Percentiles rank a stretch among this genome's conserved stretches.
Evolutionary conservation across 1,140 invertebrate species (phyloP).

Genomic region (Battus philenor): DNA sequence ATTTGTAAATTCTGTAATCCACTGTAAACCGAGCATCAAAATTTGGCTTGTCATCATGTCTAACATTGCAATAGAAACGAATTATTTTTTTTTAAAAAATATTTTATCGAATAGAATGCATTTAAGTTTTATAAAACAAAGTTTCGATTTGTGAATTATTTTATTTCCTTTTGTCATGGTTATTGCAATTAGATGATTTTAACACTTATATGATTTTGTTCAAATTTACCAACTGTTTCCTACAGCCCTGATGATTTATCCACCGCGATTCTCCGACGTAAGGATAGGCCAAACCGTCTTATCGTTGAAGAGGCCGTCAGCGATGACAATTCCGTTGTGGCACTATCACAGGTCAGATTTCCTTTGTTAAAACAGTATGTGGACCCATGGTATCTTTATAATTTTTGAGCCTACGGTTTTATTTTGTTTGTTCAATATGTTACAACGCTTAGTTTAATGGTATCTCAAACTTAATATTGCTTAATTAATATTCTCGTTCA

Average conservation of each 20-base stretch:
- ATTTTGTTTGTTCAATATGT: no score
- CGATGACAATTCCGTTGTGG: conserved; percentile 99
- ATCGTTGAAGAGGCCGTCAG: conserved; percentile 98
- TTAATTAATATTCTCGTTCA: no score
- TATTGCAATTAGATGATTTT: conserved; percentile 4
- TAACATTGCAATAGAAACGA: conserved; percentile 33
- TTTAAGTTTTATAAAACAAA: no score
- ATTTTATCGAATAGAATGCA: no score
- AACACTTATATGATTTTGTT: not conserved
- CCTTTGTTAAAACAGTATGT: no score
- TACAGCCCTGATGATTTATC: conserved; percentile 93
- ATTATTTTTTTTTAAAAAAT: conserved; percentile 17
- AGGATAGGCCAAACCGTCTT: conserved; percentile 98
- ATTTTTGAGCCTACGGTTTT: no score
- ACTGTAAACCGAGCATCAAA: conserved; percentile 47
- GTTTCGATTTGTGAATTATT: no score
- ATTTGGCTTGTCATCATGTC: conserved; percentile 76
- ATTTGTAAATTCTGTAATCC: conserved; percentile 23
- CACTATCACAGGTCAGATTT: conserved; percentile 88
- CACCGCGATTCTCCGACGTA: conserved; percentile 98
- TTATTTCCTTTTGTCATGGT: not conserved
- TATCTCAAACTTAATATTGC: no score
- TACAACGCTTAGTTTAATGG: no score
- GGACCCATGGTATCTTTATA: no score
- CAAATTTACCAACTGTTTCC: conserved; percentile 30